Base-by-base conservation (phyloP, 2,113 vertebrate genomes). In the Odocoileus virginianus region DNA sequence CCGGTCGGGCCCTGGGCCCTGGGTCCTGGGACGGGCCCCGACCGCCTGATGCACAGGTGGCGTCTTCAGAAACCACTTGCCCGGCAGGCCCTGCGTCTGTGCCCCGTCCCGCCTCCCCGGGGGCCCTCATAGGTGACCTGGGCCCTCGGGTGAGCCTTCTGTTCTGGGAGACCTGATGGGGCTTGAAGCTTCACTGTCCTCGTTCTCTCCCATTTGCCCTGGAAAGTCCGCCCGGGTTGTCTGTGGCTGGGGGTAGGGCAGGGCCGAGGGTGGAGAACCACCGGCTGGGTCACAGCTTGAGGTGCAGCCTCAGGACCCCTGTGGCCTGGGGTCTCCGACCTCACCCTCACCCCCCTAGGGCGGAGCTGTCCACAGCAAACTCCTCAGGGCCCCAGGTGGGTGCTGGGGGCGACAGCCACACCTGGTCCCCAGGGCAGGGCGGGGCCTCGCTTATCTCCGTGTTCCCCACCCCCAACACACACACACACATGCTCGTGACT, bases 391-490 rank as follows among this genome's bases (percentile, higher is more conserved):
- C 45, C 52, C 7, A n/a, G 84, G 25, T 40, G 19, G 67, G n/a
- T 36, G 10, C 30, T 4, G 28, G 82, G 78, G 6, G 11, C 10
- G 43, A 0, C 2, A 19, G 93, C 36, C 55, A 45, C 21, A 19
- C 3, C 0, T 0, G 54, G 58, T 57, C 64, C 55, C 50, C 23
- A 19, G 54, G 84, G 33, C 40, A 58, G 74, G 74, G 57, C 5
- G 27, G 43, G 55, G 67, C 10, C 40, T 14, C 1, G 17, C 60
- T 52, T 27, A 2, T 17, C 25, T 25, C 11, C 12, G 71, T 19
- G n/a, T 13, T 47, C 67, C 7, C 21, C 16, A 0, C 5, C 16
- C 15, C 19, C 25, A n/a, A 12, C 43, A 2, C 28, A 16, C 0
- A 6, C 33, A 30, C 5, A 14, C 25, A 11, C 7, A 0, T 0